Conservation (phyloP, 2,797 vertebrate genomes). For the Halcyon badia region DNA sequence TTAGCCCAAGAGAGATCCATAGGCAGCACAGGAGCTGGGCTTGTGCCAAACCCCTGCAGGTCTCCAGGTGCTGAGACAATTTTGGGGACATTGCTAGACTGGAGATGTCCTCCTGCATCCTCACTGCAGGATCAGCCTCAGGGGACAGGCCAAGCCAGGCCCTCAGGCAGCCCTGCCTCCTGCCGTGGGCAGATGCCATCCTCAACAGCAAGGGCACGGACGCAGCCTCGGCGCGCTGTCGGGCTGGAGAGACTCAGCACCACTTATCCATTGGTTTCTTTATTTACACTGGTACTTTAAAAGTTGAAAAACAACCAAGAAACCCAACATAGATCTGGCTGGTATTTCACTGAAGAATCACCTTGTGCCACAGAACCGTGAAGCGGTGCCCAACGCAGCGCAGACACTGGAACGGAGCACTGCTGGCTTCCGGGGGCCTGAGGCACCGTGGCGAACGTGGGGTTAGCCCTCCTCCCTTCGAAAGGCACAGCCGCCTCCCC, state of each 20-base stretch:
- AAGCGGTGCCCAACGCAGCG: background rate
- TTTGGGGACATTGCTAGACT: background rate
- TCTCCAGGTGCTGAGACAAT: slow-evolving; percentile 6
- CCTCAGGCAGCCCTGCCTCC: background rate
- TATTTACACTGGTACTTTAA: background rate
- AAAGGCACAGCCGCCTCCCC: background rate
- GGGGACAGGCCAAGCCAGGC: background rate
- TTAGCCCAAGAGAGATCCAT: background rate
- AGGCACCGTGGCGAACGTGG: fast-evolving
- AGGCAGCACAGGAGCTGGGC: background rate
- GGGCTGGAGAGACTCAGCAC: background rate
- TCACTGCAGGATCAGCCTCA: background rate
- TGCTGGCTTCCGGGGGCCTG: background rate
- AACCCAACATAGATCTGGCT: background rate
- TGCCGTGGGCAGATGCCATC: background rate
- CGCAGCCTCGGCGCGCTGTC: fast-evolving
- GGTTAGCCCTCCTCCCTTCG: background rate
- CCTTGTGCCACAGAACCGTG: background rate
- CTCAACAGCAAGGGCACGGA: background rate
- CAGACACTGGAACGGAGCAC: background rate
- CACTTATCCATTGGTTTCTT: background rate
- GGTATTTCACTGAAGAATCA: slow-evolving; percentile 6
- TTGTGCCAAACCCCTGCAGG: slow-evolving; percentile 18
- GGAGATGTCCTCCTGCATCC: slow-evolving; percentile 4
- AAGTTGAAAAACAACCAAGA: background rate